Evolutionary conservation across 2,797 vertebrate genomes (phyloP).

Genomic region (Xyrichtys novacula): DNA sequence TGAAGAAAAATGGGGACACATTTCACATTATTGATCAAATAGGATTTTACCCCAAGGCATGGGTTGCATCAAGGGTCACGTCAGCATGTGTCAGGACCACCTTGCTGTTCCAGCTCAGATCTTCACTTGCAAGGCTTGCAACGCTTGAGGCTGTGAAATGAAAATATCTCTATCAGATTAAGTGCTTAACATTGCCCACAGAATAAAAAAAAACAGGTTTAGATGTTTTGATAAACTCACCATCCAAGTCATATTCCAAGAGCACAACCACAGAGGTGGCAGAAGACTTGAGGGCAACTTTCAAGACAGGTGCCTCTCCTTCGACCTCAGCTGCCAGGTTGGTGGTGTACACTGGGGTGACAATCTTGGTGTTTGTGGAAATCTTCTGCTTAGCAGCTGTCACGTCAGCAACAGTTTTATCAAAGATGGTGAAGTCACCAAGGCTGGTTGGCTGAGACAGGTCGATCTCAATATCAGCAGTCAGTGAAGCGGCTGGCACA

Average conservation of each 20-base stretch:
- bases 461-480: constrained; percentile 83
- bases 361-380: constrained; percentile 79
- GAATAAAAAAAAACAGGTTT: background rate
- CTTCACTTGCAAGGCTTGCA: constrained; percentile 74
- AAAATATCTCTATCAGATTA: constrained; percentile 14
- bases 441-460: constrained; percentile 85
- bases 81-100: constrained; percentile 86
- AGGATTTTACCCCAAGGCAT: constrained; percentile 76
- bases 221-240: constrained; percentile 82
- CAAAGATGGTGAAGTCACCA: constrained; percentile 79
- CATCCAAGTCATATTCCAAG: constrained; percentile 89
- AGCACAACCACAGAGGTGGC: constrained; percentile 87
- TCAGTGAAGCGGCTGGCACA: constrained; percentile 76
- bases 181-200: background rate
- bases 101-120: constrained; percentile 71
- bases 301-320: constrained; percentile 81
- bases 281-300: constrained; percentile 84
- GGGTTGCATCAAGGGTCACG: constrained; percentile 84
- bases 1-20: too few relatives aligned
- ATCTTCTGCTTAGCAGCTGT: constrained; percentile 84
- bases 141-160: constrained; percentile 82
- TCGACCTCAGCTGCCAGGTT: constrained; percentile 81
- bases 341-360: constrained; percentile 88
- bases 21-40: too few relatives aligned
- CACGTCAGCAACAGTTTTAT: constrained; percentile 81